phyloP scores from a whole-genome alignment of 2,888 invertebrate species.

The Stomorhina lunata region DNA sequence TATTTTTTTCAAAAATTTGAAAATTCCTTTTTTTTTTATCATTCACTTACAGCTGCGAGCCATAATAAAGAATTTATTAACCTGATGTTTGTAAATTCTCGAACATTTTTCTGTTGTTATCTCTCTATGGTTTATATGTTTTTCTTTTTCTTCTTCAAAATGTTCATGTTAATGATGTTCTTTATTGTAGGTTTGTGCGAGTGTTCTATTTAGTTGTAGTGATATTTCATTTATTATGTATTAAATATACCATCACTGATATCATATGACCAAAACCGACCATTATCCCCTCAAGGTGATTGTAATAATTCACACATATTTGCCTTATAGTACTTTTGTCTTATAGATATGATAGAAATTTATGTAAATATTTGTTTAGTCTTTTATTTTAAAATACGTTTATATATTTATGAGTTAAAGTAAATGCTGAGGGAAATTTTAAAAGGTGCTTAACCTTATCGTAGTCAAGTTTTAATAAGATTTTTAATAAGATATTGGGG shows the following conservation, averaged over 20 bases:
- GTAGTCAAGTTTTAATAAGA: too few relatives aligned
- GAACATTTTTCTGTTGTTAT: conserved; percentile 18
- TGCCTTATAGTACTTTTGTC: neutral
- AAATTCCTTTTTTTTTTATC: neutral
- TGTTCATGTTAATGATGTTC: neutral
- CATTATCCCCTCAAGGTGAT: conserved; percentile 29
- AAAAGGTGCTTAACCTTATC: too few relatives aligned
- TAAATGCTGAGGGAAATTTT: too few relatives aligned
- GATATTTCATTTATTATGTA: conserved; percentile 58
- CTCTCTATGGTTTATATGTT: conserved; percentile 29
- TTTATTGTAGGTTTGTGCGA: neutral
- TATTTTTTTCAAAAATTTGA: neutral
- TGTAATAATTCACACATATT: conserved; percentile 36
- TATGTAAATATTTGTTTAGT: too few relatives aligned
- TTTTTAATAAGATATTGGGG: too few relatives aligned
- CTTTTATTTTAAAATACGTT: too few relatives aligned
- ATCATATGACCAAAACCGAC: conserved; percentile 44
- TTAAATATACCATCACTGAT: conserved; percentile 58
- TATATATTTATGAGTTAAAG: too few relatives aligned
- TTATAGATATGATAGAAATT: too few relatives aligned
- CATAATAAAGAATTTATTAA: conserved; percentile 54
- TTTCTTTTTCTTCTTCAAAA: neutral
- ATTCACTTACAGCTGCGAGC: conserved; percentile 16
- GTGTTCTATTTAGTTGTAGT: conserved; percentile 1
- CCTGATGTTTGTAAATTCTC: conserved; percentile 46